Evolutionary conservation across 35 echinoderm and acorn worm species (phyloP).

Genomic region (Heliocidaris tuberculata): DNA sequence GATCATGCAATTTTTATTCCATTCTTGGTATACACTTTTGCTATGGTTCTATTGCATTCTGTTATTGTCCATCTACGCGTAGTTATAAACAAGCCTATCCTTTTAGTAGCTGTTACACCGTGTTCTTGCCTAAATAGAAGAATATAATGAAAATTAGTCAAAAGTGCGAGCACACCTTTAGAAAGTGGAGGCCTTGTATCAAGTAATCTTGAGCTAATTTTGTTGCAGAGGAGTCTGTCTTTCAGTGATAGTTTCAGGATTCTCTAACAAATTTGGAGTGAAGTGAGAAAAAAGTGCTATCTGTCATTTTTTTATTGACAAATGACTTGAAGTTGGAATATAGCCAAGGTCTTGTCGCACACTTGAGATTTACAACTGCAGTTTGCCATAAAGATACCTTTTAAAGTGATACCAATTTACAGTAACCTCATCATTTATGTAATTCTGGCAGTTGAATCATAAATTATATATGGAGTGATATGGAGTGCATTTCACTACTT

Average conservation of each 20-base stretch:
- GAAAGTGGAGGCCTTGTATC: neutral
- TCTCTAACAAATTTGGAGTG: neutral
- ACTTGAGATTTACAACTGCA: neutral
- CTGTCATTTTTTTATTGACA: neutral
- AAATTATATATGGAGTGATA: neutral
- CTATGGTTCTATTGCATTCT: neutral
- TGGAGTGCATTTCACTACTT: neutral
- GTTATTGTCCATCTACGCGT: neutral
- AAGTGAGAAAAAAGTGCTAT: neutral
- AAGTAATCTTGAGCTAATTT: neutral
- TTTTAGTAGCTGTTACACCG: neutral
- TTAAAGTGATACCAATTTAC: neutral
- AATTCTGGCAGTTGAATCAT: neutral
- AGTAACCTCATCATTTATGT: neutral
- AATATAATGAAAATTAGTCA: neutral
- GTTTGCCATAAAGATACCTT: neutral
- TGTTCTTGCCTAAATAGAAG: neutral
- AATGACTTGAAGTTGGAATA: neutral
- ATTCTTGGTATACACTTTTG: neutral
- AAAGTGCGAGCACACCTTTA: neutral
- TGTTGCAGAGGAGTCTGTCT: neutral
- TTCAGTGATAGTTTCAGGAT: conserved; percentile 2
- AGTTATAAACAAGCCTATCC: neutral
- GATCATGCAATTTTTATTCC: neutral
- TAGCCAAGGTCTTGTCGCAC: neutral